Percentiles rank a stretch among this genome's conserved stretches.
Evolutionary conservation across 37 sponge, comb jelly and placozoan genomes (phyloP).

Genomic region (Amphimedon queenslandica): DNA sequence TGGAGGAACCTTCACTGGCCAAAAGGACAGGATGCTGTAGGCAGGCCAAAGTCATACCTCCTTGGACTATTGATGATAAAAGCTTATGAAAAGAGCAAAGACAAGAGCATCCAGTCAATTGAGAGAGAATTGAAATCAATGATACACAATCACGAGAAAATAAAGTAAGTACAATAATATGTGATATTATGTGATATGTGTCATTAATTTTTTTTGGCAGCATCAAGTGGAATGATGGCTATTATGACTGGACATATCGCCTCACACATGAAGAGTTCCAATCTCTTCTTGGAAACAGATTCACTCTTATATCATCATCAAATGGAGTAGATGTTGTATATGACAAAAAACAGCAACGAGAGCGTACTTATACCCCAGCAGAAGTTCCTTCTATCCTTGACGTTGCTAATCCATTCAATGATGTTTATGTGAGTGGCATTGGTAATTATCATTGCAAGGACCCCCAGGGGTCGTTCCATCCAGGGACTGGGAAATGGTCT

Average conservation of each 20-base stretch:
- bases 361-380: neutral
- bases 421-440: constrained; percentile 53
- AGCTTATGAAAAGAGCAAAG: constrained; percentile 20
- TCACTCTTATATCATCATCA: neutral
- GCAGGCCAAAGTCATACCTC: constrained; percentile 49
- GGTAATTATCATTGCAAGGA: constrained; percentile 9
- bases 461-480: constrained; percentile 7
- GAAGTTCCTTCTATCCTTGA: constrained; percentile 47
- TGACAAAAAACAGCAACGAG: neutral
- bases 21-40: neutral
- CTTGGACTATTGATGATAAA: constrained; percentile 24
- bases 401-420: constrained; percentile 68
- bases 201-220: constrained; percentile 2
- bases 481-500: constrained; percentile 34
- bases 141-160: constrained; percentile 13
- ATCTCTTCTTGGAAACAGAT: neutral
- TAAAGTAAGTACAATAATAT: constrained; percentile 24
- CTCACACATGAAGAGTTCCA: neutral
- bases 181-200: neutral
- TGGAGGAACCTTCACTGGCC: constrained; percentile 51
- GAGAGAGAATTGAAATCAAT: constrained; percentile 14
- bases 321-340: neutral
- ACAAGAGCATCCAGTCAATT: neutral
- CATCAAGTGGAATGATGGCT: constrained; percentile 40
- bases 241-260: neutral